Base-by-base conservation (phyloP, 2,113 vertebrate species). In the Emydura subglobosa region DNA sequence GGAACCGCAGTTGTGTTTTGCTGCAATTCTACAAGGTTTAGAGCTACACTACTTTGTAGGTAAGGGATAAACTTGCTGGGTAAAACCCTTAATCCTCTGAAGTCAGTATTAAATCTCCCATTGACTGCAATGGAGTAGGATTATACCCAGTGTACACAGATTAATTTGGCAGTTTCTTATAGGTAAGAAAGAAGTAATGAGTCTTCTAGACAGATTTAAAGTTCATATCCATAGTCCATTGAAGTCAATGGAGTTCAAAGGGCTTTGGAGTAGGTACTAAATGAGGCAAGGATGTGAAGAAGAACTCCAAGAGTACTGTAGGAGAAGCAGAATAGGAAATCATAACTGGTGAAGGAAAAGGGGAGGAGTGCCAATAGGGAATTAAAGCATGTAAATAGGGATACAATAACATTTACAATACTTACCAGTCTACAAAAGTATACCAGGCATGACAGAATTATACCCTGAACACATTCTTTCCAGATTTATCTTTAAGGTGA, bases 401-500 rank as follows among this genome's bases (percentile, higher is more conserved):
- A 87, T 7, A 79, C 25, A 49, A 79, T 14, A 29, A 5, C 17
- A 74, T 22, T 21, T 82, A 90, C 0, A 54, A 61, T 85, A 51
- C 55, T n/a, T 0, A 0, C 11, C 51, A 2, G 2, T 51, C 27
- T 50, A 1, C 49, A 89, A 34, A 44, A 76, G 44, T 49, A 21
- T 39, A 83, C 51, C 1, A 42, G 79, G 65, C 16, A n/a, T n/a
- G 65, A 68, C 17, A 83, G 55, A 1, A 50, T 39, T 79, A 1
- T 76, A 10, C 0, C 1, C 0, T 79, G 74, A 83, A 79, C 39
- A 87, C 83, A 79, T 83, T 65, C 1, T 49, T 82, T 95, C 89
- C 27, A 82, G 50, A 79, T 91, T 89, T 89, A 86, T 79, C 1
- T 74, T 85, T 68, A 21, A 68, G 17, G 17, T 39, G 17, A 39